phyloP scores from a whole-genome alignment of 2,888 invertebrate genomes.

The Laothoe populi region DNA sequence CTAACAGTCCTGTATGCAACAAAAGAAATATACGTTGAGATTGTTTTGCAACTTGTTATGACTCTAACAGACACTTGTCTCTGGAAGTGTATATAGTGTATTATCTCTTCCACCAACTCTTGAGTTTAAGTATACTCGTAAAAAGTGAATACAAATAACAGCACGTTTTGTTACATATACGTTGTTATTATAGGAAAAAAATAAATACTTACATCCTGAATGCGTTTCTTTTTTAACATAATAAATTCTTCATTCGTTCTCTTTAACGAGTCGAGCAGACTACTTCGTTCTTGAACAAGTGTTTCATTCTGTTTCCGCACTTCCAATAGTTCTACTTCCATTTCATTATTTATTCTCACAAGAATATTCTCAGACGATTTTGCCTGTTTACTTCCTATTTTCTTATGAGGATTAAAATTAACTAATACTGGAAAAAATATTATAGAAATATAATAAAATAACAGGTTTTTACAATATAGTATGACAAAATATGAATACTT shows the following conservation, averaged over 20 bases:
- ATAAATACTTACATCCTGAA: slow-evolving; percentile 89
- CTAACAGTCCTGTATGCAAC: not conserved
- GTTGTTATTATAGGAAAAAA: not conserved
- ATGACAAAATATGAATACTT: slow-evolving; percentile 29
- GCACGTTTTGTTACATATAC: not conserved
- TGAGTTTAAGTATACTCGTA: not conserved
- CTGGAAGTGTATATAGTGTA: not conserved
- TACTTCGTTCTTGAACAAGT: slow-evolving; percentile 80
- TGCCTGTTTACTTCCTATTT: slow-evolving; percentile 54
- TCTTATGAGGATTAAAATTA: slow-evolving; percentile 73
- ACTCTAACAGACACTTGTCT: not conserved
- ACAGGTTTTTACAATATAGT: not conserved
- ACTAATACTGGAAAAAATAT: slow-evolving; percentile 60
- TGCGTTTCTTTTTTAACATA: slow-evolving; percentile 89
- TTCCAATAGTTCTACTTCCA: slow-evolving; percentile 73
- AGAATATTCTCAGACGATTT: slow-evolving; percentile 75
- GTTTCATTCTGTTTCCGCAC: slow-evolving; percentile 77
- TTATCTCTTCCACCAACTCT: not conserved
- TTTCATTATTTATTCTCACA: slow-evolving; percentile 67
- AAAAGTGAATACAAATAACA: not conserved
- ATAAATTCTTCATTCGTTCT: slow-evolving; percentile 91
- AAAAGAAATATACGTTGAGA: not conserved
- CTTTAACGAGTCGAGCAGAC: slow-evolving; percentile 87
- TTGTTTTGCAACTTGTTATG: not conserved
- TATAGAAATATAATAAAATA: not conserved